Evolutionary conservation across 2,888 invertebrate genomes (phyloP).

Genomic region (Epinotia bilunana): DNA sequence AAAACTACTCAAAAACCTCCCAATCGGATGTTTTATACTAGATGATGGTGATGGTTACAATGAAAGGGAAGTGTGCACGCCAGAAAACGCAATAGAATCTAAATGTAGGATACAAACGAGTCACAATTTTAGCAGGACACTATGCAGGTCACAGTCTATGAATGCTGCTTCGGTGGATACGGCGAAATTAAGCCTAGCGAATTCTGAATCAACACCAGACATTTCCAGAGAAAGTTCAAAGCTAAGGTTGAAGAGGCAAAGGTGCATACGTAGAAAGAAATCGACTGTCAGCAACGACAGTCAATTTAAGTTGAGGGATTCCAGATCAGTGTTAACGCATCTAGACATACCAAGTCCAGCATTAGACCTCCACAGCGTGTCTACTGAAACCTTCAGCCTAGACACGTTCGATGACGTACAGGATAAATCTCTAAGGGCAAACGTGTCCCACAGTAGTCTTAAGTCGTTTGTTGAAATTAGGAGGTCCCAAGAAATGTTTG

Average conservation of each 20-base stretch:
- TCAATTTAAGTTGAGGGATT: conserved; percentile 65
- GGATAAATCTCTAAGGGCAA: conserved; percentile 63
- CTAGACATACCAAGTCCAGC: conserved; percentile 78
- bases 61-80: conserved; percentile 81
- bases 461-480: conserved; percentile 67
- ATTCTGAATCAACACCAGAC: conserved; percentile 76
- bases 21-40: conserved; percentile 77
- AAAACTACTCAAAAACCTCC: conserved; percentile 74
- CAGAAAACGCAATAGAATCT: conserved; percentile 62
- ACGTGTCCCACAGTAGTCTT: conserved; percentile 76
- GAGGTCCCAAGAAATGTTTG: conserved; percentile 72
- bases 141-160: conserved; percentile 75
- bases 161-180: conserved; percentile 59
- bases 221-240: conserved; percentile 66
- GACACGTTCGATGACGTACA: conserved; percentile 52
- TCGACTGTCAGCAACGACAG: conserved; percentile 77
- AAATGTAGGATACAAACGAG: conserved; percentile 52
- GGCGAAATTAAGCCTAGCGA: conserved; percentile 59
- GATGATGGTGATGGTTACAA: conserved; percentile 80
- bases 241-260: conserved; percentile 81
- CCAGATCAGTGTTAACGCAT: conserved; percentile 69
- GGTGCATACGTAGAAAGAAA: conserved; percentile 83
- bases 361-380: conserved; percentile 67
- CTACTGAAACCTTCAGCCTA: conserved; percentile 66
- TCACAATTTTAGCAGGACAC: conserved; percentile 58